These are phyloP conservation scores for Pharmacophagus antenor DNA, from an alignment of 2,888 invertebrate genomes.

Conservation along the genomic window DNA sequence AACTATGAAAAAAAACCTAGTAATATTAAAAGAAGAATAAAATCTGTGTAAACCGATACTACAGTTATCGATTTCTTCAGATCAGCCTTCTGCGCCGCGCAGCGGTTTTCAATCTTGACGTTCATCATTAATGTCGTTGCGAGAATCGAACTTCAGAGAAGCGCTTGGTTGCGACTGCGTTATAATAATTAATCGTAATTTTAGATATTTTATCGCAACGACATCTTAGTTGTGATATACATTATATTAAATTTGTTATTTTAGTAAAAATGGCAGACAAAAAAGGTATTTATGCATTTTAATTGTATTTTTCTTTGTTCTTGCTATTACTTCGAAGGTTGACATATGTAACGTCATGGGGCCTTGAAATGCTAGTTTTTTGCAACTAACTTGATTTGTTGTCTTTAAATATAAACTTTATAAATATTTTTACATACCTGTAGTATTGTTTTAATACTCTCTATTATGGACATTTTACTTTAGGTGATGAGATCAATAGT, in stretches of 20 bases:
- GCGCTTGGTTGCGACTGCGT: constrained; percentile 58
- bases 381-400: constrained; percentile 28
- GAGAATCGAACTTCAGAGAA: constrained; percentile 53
- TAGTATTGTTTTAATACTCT: not conserved
- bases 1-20: not conserved
- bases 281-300: constrained; percentile 77
- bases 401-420: constrained; percentile 16
- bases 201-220: constrained; percentile 45
- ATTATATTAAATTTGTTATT: constrained; percentile 53
- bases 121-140: constrained; percentile 52
- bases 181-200: constrained; percentile 48
- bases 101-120: constrained; percentile 12
- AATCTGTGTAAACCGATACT: constrained; percentile 21
- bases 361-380: constrained; percentile 36
- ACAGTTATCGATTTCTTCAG: constrained; percentile 22
- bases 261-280: constrained; percentile 76
- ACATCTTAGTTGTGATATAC: constrained; percentile 46
- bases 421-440: constrained; percentile 19
- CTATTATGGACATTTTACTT: constrained; percentile 17
- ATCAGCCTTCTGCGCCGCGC: constrained; percentile 17
- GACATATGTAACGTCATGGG: constrained; percentile 75
- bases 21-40: not conserved
- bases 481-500: constrained; percentile 55
- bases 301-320: constrained; percentile 67
- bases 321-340: constrained; percentile 52